A percentile compares a stretch with the other conserved stretches of the same genome.
phyloP scores from a whole-genome alignment of 23 tunicate genomes.

The Styela plicata region DNA sequence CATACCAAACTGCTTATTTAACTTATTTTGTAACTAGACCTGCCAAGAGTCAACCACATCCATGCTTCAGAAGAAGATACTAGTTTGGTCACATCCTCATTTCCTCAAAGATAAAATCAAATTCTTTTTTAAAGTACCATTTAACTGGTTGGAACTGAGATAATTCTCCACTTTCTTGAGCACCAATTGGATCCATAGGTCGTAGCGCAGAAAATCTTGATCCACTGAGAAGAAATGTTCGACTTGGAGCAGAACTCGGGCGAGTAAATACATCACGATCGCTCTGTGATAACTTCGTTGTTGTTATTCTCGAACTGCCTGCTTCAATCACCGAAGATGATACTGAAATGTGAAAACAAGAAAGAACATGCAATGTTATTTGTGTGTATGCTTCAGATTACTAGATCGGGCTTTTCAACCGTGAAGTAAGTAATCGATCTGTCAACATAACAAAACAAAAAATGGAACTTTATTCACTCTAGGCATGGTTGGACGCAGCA shows the following conservation, averaged over 20 bases:
- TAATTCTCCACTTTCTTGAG: background rate
- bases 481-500: too few species aligned
- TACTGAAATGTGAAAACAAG: background rate
- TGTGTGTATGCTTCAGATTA: too few species aligned
- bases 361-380: background rate
- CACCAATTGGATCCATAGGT: slow-evolving; percentile 47
- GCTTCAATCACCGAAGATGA: slow-evolving; percentile 43
- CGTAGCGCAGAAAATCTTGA: slow-evolving; percentile 63
- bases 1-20: too few species aligned
- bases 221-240: slow-evolving; percentile 73
- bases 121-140: slow-evolving; percentile 37
- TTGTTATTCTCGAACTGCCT: slow-evolving; percentile 69
- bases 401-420: too few species aligned
- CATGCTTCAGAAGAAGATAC: too few species aligned
- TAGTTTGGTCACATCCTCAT: too few species aligned
- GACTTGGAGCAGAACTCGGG: slow-evolving; percentile 89
- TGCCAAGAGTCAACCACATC: too few species aligned
- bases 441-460: too few species aligned
- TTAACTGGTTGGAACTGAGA: slow-evolving; percentile 65
- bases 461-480: too few species aligned
- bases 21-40: too few species aligned
- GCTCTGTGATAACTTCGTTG: slow-evolving; percentile 51
- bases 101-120: too few species aligned
- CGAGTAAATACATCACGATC: slow-evolving; percentile 61
- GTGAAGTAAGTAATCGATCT: too few species aligned